Percentiles rank a stretch among this genome's conserved stretches.
These are phyloP conservation scores for Sarcophaga bullata DNA, from an alignment of 1,140 invertebrate genomes.

Conservation along the genomic window DNA sequence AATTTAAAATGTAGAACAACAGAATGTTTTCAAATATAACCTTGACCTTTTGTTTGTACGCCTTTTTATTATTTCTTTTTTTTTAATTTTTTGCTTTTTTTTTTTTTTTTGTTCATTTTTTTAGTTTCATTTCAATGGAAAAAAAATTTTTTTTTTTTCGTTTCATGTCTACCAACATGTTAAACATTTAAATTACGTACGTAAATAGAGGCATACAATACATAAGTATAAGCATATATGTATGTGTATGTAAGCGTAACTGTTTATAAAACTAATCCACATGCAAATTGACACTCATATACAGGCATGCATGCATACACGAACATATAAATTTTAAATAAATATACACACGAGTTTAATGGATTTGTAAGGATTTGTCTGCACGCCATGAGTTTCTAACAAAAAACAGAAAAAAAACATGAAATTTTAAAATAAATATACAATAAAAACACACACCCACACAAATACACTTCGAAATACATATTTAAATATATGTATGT, in stretches of 20 bases:
- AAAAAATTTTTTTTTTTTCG: background rate
- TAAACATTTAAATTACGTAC: constrained; percentile 1
- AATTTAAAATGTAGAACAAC: too few species aligned
- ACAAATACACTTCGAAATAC: background rate
- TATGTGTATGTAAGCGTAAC: background rate
- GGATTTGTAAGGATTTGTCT: constrained; percentile 18
- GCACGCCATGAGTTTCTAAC: background rate
- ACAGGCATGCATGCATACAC: background rate
- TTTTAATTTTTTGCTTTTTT: too few species aligned
- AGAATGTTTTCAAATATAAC: background rate
- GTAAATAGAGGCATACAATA: background rate
- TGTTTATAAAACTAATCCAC: constrained; percentile 15
- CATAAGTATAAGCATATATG: background rate
- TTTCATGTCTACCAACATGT: background rate
- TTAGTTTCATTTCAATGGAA: background rate
- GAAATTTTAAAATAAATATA: background rate
- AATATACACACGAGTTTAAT: constrained; percentile 9
- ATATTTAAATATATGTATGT: too few species aligned
- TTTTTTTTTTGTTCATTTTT: too few species aligned
- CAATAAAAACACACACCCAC: background rate
- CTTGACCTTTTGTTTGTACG: background rate
- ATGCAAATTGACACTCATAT: background rate
- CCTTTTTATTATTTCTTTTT: background rate
- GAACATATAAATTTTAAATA: background rate
- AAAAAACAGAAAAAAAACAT: background rate